These are phyloP conservation scores for Zingel zingel DNA, from an alignment of 2,113 vertebrate genomes.

Conservation along the genomic window DNA sequence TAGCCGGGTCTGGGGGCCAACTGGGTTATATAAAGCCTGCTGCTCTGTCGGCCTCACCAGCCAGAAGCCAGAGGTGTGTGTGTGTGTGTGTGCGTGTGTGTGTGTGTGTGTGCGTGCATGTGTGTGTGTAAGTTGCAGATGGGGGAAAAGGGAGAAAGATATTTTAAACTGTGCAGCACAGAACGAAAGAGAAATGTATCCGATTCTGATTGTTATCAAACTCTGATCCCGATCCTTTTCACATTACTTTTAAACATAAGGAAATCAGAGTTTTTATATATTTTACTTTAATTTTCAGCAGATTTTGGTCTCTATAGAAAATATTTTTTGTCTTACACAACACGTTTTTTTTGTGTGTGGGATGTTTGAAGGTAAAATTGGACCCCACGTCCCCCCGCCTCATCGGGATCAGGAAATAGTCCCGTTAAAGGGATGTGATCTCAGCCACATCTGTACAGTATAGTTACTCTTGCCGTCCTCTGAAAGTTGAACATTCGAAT, in stretches of 20 bases:
- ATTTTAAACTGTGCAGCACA: not conserved
- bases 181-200: not conserved
- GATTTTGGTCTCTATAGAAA: not conserved
- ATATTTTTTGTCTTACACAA: no score
- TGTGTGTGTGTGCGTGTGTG: not conserved
- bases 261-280: not conserved
- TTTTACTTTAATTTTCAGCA: not conserved
- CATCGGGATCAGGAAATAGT: no score
- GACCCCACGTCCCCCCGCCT: no score
- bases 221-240: not conserved
- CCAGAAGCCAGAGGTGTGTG: conserved; percentile 20
- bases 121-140: conserved; percentile 14
- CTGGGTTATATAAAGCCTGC: conserved; percentile 76
- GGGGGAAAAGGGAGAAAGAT: conserved; percentile 11
- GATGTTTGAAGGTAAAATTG: no score
- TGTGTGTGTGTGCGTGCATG: not conserved
- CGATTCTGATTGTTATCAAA: not conserved
- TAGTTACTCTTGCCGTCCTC: no score
- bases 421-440: no score
- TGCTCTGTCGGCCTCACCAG: conserved; percentile 66
- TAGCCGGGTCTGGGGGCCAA: conserved; percentile 63
- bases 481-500: no score
- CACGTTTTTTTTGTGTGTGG: no score
- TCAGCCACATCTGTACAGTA: no score
- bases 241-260: not conserved